These are phyloP conservation scores for Sepioteuthis lessoniana DNA, from an alignment of 2,888 invertebrate genomes.

Conservation along the genomic window DNA sequence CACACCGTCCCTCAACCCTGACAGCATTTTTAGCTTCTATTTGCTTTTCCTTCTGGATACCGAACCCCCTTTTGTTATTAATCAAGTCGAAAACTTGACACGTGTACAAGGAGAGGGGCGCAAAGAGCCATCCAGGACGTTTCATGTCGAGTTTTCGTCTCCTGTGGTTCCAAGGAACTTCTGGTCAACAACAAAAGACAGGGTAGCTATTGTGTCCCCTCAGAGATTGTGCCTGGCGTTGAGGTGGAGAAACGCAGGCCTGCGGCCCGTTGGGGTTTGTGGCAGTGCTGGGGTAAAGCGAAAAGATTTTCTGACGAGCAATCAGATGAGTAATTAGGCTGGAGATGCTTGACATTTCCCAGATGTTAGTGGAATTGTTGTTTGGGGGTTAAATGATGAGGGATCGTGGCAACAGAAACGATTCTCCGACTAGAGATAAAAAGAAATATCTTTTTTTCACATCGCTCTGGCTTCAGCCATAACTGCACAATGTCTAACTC, in stretches of 20 bases:
- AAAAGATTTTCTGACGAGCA: not conserved
- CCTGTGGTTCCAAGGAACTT: not conserved
- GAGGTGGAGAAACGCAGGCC: not conserved
- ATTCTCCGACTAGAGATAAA: not conserved
- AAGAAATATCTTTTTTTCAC: not conserved
- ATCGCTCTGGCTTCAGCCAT: not conserved
- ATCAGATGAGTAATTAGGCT: not conserved
- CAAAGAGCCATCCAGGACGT: not conserved
- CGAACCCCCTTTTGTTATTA: not conserved
- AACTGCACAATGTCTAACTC: not conserved
- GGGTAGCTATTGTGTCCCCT: not conserved
- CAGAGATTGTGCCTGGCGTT: not conserved
- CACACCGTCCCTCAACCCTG: not conserved
- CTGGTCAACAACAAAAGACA: slow-evolving; percentile 11
- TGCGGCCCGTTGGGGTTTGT: not conserved
- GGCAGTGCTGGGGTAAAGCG: not conserved
- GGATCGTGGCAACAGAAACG: not conserved
- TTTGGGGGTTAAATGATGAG: not conserved
- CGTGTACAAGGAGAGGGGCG: not conserved
- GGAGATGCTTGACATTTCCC: slow-evolving; percentile 11
- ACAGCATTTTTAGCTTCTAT: not conserved
- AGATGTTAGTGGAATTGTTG: not conserved
- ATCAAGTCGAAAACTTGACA: not conserved
- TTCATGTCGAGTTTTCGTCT: not conserved
- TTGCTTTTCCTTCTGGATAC: not conserved